Base-by-base conservation (phyloP, 2,113 vertebrate species). In the Oreochromis niloticus region DNA sequence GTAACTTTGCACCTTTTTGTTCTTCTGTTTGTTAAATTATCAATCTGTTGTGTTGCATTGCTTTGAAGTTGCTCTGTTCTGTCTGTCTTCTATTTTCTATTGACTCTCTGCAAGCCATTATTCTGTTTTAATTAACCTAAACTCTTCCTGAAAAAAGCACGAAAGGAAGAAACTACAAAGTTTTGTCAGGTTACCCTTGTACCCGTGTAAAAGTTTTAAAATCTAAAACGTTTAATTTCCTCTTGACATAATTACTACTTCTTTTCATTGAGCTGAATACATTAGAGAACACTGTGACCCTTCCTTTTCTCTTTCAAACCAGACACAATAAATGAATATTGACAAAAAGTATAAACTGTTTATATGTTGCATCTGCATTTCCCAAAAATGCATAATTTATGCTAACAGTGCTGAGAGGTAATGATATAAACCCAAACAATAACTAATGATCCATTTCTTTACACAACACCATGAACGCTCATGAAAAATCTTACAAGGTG, bases 381-480 rank as follows among this genome's bases (percentile, higher is more conserved):
- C 10, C 17, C 9, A 1, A 56, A 66, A 68, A 80, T 52, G 9
- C 6, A 71, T 57, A 48, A 43, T 11, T 79, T 24, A 16, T n/a
- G 13, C 82, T 50, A 84, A 39, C 56, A 7, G 17, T 6, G 7
- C 19, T 34, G 34, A 61, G 81, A 48, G 34, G 71, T 79, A 81
- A 91, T 59, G 9, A 83, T 16, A 14, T 7, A 34, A 39, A 86
- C 59, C 57, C 50, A 83, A 85, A 83, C 79, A 84, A 73, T 57
- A 85, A 52, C 24, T 91, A 89, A 88, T 85, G 85, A 86, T 66
- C 85, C 84, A 82, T 59, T 19, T 86, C 3, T 32, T 17, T 80
- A 11, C 11, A 59, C 24, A 66, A 48, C 66, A 57, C 78, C 27
- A 73, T 80, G 55, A 81, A n/a, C 39, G 34, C 54, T 73, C 63